Evolutionary conservation across 2,888 invertebrate species (phyloP).

Genomic region (Platycheirus rosarum): DNA sequence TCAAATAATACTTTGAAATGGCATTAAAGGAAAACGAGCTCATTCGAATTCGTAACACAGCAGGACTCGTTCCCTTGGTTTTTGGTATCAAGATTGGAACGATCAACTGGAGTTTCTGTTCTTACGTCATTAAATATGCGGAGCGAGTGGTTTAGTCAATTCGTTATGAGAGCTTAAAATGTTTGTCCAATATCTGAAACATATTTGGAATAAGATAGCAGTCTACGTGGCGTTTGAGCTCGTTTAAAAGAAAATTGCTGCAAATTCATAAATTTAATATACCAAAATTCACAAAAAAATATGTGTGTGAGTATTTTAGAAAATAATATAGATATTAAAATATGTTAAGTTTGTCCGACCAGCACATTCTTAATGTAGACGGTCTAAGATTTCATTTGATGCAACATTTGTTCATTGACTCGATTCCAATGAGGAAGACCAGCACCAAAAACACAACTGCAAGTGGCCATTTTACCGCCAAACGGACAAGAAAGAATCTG

Average conservation of each 20-base stretch:
- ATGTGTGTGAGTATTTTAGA: too few relatives aligned
- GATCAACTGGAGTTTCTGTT: slow-evolving; percentile 16
- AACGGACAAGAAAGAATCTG: too few relatives aligned
- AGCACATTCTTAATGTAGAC: too few relatives aligned
- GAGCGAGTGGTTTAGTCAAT: slow-evolving; percentile 37
- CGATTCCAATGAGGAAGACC: too few relatives aligned
- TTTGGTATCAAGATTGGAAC: slow-evolving; percentile 31
- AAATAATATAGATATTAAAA: too few relatives aligned
- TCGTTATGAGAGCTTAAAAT: slow-evolving; percentile 62
- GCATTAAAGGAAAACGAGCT: slow-evolving; percentile 10
- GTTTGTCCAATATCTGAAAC: slow-evolving; percentile 33
- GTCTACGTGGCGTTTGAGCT: background rate
- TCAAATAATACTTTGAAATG: slow-evolving; percentile 31
- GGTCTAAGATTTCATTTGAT: too few relatives aligned
- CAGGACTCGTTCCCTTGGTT: slow-evolving; percentile 9
- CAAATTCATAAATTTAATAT: background rate
- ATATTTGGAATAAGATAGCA: slow-evolving; percentile 25
- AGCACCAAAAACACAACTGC: too few relatives aligned
- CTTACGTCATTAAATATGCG: slow-evolving; percentile 39
- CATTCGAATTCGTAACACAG: slow-evolving; percentile 60
- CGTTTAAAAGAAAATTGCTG: slow-evolving; percentile 1
- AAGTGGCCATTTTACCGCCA: too few relatives aligned
- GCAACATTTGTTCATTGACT: too few relatives aligned
- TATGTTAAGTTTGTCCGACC: too few relatives aligned
- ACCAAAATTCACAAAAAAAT: background rate